These are phyloP conservation scores for Tokudaia tokunoshimensis DNA, from an alignment of 2,797 vertebrate species.

Conservation along the genomic window DNA sequence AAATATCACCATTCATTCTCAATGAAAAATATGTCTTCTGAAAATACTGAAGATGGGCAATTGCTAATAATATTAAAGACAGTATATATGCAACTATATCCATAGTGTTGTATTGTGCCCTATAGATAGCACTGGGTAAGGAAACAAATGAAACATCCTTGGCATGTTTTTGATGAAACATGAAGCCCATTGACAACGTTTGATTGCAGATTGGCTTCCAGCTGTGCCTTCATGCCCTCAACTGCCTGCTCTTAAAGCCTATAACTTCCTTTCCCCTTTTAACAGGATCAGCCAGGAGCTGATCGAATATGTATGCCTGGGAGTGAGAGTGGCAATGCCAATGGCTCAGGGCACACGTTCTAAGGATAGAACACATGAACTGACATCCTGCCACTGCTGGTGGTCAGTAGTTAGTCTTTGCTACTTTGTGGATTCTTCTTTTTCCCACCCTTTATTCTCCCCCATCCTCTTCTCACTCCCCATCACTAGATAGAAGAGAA, in stretches of 20 bases:
- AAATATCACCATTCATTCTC: not conserved
- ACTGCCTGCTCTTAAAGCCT: not conserved
- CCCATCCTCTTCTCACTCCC: not conserved
- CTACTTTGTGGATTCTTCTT: not conserved
- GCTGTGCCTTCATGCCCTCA: not conserved
- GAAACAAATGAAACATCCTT: not conserved
- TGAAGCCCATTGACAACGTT: not conserved
- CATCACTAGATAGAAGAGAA: not conserved
- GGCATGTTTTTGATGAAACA: not conserved
- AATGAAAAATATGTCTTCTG: not conserved
- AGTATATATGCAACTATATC: not conserved
- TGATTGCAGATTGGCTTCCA: not conserved
- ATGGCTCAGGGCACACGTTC: not conserved
- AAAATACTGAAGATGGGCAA: not conserved
- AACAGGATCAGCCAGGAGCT: not conserved
- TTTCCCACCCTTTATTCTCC: not conserved
- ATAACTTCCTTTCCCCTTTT: not conserved
- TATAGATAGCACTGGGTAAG: not conserved
- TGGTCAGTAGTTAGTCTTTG: not conserved
- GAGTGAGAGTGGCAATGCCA: not conserved
- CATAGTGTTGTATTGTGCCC: not conserved
- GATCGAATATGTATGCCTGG: not conserved
- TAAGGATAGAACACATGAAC: not conserved
- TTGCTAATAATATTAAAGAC: constrained; percentile 20
- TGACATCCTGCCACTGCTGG: not conserved